These are phyloP conservation scores for Speoplatyrhinus poulsoni DNA, from an alignment of 2,113 vertebrate species.

Conservation along the genomic window DNA sequence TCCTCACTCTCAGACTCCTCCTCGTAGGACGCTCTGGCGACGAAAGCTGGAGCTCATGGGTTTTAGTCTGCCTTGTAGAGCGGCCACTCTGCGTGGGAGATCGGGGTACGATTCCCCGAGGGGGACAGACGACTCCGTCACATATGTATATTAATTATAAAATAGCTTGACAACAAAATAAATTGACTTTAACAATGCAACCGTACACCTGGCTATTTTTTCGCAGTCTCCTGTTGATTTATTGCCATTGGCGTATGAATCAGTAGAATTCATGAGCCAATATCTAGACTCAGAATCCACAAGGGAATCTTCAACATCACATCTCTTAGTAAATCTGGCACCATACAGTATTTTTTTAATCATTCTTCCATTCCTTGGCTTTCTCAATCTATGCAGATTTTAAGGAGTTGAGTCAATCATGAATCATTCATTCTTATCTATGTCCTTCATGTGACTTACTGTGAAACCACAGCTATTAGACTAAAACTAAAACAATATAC, in stretches of 20 bases:
- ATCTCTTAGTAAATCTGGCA: background rate
- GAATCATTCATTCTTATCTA: slow-evolving; percentile 37
- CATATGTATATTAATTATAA: too few relatives aligned
- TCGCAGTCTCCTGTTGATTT: slow-evolving; percentile 17
- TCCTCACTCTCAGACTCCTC: too few relatives aligned
- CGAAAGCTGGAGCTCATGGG: too few relatives aligned
- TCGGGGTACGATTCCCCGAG: too few relatives aligned
- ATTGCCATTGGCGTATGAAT: too few relatives aligned
- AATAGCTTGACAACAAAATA: too few relatives aligned
- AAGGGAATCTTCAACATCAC: background rate
- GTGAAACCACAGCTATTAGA: slow-evolving; percentile 27
- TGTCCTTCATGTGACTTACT: slow-evolving; percentile 34
- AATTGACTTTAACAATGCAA: background rate
- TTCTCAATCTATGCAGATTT: background rate
- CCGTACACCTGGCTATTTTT: slow-evolving; percentile 16
- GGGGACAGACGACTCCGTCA: too few relatives aligned
- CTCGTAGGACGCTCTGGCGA: too few relatives aligned
- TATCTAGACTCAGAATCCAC: background rate
- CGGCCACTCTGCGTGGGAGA: too few relatives aligned
- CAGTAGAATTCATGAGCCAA: slow-evolving; percentile 16
- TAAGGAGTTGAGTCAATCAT: slow-evolving; percentile 3
- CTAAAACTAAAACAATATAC: background rate
- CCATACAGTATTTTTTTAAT: slow-evolving; percentile 33
- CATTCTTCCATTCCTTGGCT: slow-evolving; percentile 18
- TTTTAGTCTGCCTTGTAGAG: too few relatives aligned